Percentiles rank a stretch among this genome's conserved stretches.
phyloP scores from a whole-genome alignment of 2,888 invertebrate genomes.

The Xestoiulus laeticollis region DNA sequence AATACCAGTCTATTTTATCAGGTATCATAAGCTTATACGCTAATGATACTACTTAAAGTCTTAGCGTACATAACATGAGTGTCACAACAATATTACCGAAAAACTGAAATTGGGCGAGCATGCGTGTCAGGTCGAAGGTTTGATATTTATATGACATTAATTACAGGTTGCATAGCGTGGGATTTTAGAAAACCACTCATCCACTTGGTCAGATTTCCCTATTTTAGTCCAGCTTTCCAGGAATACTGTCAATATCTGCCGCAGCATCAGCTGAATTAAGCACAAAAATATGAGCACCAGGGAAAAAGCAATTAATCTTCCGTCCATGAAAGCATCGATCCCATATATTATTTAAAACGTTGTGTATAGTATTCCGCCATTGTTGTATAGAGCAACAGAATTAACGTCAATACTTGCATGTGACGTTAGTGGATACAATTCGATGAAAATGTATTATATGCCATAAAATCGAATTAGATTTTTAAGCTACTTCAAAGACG shows the following conservation, averaged over 20 bases:
- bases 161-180: background rate
- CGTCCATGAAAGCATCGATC: conserved; percentile 13
- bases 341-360: conserved; percentile 10
- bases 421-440: background rate
- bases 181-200: background rate
- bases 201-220: background rate
- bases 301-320: conserved; percentile 41
- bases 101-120: background rate
- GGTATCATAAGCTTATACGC: background rate
- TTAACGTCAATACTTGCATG: background rate
- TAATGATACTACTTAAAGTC: background rate
- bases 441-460: background rate
- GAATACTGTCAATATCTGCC: background rate
- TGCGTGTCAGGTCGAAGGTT: background rate
- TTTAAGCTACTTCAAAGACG: background rate
- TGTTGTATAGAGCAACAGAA: background rate
- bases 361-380: background rate
- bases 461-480: background rate
- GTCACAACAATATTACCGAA: background rate
- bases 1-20: too few relatives aligned
- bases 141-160: background rate
- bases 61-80: background rate
- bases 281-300: background rate
- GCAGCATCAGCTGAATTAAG: background rate
- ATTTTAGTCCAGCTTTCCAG: background rate